These are phyloP conservation scores for Tryphoninae sp. DNA, from an alignment of 2,888 invertebrate genomes.

Conservation along the genomic window DNA sequence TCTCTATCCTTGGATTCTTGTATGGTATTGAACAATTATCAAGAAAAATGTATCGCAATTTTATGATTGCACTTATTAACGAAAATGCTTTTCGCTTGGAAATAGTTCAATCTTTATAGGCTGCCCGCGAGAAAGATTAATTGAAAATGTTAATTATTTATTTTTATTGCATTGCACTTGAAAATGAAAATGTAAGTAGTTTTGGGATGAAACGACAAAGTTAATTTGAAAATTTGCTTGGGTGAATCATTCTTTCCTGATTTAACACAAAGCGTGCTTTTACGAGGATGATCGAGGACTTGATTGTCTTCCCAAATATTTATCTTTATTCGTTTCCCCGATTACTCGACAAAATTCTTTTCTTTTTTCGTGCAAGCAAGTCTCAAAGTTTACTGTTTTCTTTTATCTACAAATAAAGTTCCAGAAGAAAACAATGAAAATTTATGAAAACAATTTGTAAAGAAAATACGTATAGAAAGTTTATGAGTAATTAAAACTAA, in stretches of 20 bases:
- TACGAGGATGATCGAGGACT: constrained; percentile 27
- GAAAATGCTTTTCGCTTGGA: not conserved
- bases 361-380: not conserved
- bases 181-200: not conserved
- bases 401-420: not conserved
- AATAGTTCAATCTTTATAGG: constrained; percentile 1
- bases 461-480: not conserved
- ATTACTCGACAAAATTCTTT: constrained; percentile 1
- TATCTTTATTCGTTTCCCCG: constrained; percentile 12
- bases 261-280: constrained; percentile 2
- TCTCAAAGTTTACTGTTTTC: not conserved
- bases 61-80: constrained; percentile 9
- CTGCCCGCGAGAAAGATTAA: constrained; percentile 4
- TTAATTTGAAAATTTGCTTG: not conserved
- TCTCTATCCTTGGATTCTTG: not conserved
- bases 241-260: constrained; percentile 3
- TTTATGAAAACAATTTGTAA: not conserved
- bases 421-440: not conserved
- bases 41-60: constrained; percentile 5
- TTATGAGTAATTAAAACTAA: not conserved
- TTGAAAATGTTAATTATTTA: not conserved
- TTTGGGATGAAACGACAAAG: not conserved
- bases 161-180: not conserved
- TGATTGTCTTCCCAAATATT: constrained; percentile 9
- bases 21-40: not conserved